Evolutionary conservation across 2,888 invertebrate species (phyloP), one percentile per base, ranked within the genome.

Genomic region (Athalia rosae): DNA sequence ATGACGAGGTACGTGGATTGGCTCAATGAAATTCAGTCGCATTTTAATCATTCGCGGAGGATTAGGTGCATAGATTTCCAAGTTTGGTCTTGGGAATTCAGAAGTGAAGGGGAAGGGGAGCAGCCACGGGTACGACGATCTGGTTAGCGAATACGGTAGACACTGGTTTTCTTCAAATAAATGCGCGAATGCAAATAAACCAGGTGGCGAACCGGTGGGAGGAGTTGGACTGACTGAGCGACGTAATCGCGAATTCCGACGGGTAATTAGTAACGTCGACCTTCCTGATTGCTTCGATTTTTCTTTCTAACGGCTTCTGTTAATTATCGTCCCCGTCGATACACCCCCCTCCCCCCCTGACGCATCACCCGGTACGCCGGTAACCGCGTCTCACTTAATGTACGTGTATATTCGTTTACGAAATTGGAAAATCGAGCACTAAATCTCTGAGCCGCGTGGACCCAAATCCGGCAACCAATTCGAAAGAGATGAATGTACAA

Each of bases 201-300:
- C 81, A 80, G 79, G 83, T 81, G 80, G 78, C 81, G 74, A 62
- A 62, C 28, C 9, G 48, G 61, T 48, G 48, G 61, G 8, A 58
- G 81, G 81, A 81, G 81, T 80, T 80, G 82, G 83, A 83, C 85
- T 87, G 88, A 89, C 88, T 87, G 88, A 89, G 86, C 86, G 85
- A 84, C 82, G 87, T 87, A 89, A 88, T 89, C 88, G 87, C 86
- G 87, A 86, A 85, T 79, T 86, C 81, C 83, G 85, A 84, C 84
- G 84, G 85, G 88, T 87, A 89, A 88, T 89, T 89, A 89, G 89
- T 89, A 85, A 87, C 83, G 80, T 79, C 82, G 83, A 83, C 85
- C 84, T 79, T 80, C 84, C 85, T 86, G 86, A 88, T 87, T 85
- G 85, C 85, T 83, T 84, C 87, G 84, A 88, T 88, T 88, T 88